A percentile compares a stretch with the other conserved stretches of the same genome.
phyloP scores from a whole-genome alignment of 2,888 invertebrate genomes.

The Conistra vaccinii region DNA sequence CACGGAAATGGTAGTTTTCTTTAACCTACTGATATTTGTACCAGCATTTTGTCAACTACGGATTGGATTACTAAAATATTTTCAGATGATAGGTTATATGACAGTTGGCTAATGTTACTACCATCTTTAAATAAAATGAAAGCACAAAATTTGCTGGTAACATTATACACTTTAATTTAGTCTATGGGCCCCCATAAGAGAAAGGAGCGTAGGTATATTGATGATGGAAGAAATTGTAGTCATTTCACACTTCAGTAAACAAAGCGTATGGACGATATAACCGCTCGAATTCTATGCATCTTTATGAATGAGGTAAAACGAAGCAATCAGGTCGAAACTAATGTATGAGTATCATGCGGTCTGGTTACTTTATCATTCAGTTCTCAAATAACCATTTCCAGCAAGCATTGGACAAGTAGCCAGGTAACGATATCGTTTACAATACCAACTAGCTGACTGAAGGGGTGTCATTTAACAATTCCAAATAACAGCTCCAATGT shows the following conservation, averaged over 20 bases:
- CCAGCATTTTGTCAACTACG: background rate
- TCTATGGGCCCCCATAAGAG: slow-evolving; percentile 19
- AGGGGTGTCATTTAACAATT: slow-evolving; percentile 64
- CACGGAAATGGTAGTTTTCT: slow-evolving; percentile 36
- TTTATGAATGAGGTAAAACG: slow-evolving; percentile 69
- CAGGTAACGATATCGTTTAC: slow-evolving; percentile 59
- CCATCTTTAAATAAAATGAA: slow-evolving; percentile 11
- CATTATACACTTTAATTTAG: background rate
- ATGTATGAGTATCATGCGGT: slow-evolving; percentile 63
- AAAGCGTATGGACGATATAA: slow-evolving; percentile 58
- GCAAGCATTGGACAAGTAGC: slow-evolving; percentile 59
- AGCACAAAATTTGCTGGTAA: background rate
- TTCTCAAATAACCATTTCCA: slow-evolving; percentile 67
- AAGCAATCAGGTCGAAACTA: slow-evolving; percentile 76
- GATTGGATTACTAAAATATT: slow-evolving; percentile 14
- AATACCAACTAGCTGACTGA: slow-evolving; percentile 57
- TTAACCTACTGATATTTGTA: background rate
- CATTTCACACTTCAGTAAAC: slow-evolving; percentile 57
- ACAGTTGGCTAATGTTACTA: slow-evolving; percentile 8
- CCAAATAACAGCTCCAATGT: slow-evolving; percentile 63
- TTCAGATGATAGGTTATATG: background rate
- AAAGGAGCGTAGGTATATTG: slow-evolving; percentile 27
- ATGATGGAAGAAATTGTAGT: slow-evolving; percentile 45
- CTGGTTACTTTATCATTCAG: slow-evolving; percentile 63
- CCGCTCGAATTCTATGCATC: slow-evolving; percentile 60